Conservation (phyloP, 2,888 invertebrate species). For the Ectobius pallidus region DNA sequence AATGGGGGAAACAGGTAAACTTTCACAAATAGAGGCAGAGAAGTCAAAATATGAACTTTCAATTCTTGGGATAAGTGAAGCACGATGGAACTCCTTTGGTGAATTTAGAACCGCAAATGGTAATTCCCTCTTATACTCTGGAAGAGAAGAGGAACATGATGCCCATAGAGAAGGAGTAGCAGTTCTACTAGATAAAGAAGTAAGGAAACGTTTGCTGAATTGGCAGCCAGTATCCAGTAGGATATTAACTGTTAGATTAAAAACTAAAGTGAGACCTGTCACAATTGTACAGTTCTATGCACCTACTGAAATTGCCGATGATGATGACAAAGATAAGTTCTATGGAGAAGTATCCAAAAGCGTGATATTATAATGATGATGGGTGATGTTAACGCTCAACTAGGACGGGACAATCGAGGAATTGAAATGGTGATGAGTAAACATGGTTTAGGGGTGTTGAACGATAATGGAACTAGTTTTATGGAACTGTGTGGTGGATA, state of each 20-base stretch:
- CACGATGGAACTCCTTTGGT: too few species aligned
- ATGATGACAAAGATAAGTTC: slow-evolving; percentile 1
- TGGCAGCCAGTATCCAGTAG: slow-evolving; percentile 1
- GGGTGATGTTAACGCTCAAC: background rate
- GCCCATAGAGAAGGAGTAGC: background rate
- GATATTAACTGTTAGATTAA: slow-evolving; percentile 7
- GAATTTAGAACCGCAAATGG: too few species aligned
- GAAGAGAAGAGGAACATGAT: too few species aligned
- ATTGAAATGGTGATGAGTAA: background rate
- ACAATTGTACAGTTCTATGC: background rate
- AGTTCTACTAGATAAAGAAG: too few species aligned
- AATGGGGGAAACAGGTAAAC: too few species aligned
- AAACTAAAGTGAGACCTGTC: slow-evolving; percentile 10
- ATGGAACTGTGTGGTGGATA: background rate
- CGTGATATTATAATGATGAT: background rate
- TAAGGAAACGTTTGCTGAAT: background rate
- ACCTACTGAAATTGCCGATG: slow-evolving; percentile 14
- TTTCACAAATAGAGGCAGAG: too few species aligned
- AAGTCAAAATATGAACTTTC: too few species aligned
- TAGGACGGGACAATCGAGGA: slow-evolving; percentile 4
- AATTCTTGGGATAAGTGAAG: too few species aligned
- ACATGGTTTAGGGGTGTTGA: slow-evolving; percentile 1
- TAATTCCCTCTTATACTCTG: too few species aligned
- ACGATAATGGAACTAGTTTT: background rate
- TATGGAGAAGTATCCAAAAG: background rate